A percentile compares a stretch with the other conserved stretches of the same genome.
Conservation (phyloP, 1,140 invertebrate genomes). For the Diachasmimorpha longicaudata region DNA sequence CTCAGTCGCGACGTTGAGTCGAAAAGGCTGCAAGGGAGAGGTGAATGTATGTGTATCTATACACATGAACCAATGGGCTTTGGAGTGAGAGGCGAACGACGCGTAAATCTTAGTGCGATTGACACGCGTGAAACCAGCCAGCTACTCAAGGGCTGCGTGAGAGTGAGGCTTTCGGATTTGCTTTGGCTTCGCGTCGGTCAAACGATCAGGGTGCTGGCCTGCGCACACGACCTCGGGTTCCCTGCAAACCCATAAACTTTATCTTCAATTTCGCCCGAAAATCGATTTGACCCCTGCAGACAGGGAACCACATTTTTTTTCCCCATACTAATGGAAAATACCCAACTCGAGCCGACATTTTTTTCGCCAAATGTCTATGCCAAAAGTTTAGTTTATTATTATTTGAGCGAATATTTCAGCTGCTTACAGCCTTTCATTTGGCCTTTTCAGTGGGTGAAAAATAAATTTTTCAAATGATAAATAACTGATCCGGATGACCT, state of each 20-base stretch:
- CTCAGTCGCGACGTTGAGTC: neutral
- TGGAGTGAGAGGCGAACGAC: conserved; percentile 29
- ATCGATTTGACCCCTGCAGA: conserved; percentile 49
- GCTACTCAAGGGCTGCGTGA: conserved; percentile 25
- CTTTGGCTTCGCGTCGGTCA: conserved; percentile 23
- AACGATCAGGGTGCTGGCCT: neutral
- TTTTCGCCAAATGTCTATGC: neutral
- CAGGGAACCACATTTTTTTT: conserved; percentile 4
- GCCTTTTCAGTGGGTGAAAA: neutral
- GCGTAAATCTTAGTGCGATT: conserved; percentile 39
- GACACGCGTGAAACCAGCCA: conserved; percentile 41
- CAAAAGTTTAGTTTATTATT: neutral
- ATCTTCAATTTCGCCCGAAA: conserved; percentile 49
- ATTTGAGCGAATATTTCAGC: neutral
- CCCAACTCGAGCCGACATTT: neutral
- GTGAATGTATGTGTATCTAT: conserved; percentile 19
- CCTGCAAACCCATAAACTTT: conserved; percentile 42
- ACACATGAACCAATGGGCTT: conserved; percentile 11
- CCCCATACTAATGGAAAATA: neutral
- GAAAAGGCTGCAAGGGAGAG: conserved; percentile 18
- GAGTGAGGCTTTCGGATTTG: conserved; percentile 13
- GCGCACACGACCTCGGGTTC: conserved; percentile 29
- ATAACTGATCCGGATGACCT: neutral
- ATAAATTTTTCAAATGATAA: neutral
- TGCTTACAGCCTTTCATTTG: neutral